Evolutionary conservation across 2,113 vertebrate genomes (phyloP).

Genomic region (Mellivora capensis): DNA sequence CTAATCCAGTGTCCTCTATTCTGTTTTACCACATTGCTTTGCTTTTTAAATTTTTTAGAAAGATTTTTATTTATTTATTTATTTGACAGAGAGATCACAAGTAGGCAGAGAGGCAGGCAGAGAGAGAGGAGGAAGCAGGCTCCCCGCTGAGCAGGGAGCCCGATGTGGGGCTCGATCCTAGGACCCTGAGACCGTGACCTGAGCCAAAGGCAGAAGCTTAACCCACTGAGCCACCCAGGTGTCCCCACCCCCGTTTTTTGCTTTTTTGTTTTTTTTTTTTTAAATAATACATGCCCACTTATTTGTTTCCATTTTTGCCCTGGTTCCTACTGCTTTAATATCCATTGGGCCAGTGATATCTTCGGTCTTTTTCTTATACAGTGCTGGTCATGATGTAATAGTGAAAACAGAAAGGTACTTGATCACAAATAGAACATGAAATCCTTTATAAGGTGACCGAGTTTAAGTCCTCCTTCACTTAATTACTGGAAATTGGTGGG

Average conservation of each 20-base stretch:
- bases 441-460: not conserved
- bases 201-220: too few species aligned
- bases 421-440: not conserved
- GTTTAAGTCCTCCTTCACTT: not conserved
- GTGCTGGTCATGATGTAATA: not conserved
- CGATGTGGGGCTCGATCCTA: too few species aligned
- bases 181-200: too few species aligned
- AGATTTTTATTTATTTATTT: too few species aligned
- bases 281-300: not conserved
- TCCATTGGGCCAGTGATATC: not conserved
- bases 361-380: not conserved
- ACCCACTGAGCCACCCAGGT: too few species aligned
- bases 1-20: not conserved
- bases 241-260: not conserved
- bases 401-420: not conserved
- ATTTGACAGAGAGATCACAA: too few species aligned
- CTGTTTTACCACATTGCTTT: not conserved
- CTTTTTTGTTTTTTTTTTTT: not conserved
- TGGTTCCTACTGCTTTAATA: not conserved
- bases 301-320: not conserved
- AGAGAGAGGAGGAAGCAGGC: too few species aligned
- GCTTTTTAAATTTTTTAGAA: not conserved
- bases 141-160: too few species aligned
- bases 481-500: not conserved
- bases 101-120: too few species aligned